Percentiles rank a stretch among this genome's conserved stretches.
phyloP scores from a whole-genome alignment of 2,113 vertebrate genomes.

The Corythaixoides concolor region DNA sequence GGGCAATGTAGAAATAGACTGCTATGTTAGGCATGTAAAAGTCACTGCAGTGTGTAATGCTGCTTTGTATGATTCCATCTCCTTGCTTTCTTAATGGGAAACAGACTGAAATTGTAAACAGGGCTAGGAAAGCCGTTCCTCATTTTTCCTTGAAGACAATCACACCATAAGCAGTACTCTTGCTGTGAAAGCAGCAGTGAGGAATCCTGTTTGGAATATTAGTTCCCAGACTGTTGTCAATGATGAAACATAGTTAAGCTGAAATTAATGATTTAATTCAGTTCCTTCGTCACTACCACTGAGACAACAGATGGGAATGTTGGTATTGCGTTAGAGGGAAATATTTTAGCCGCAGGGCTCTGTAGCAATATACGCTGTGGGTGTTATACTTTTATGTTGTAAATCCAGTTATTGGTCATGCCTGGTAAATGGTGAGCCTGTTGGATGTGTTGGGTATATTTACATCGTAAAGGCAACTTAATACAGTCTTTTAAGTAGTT shows the following conservation, averaged over 20 bases:
- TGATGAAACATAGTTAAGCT: constrained; percentile 61
- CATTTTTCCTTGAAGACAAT: background rate
- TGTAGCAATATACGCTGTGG: background rate
- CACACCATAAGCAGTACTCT: rapidly evolving
- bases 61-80: background rate
- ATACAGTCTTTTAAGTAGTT: background rate
- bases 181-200: background rate
- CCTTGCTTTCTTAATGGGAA: background rate
- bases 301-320: constrained; percentile 55
- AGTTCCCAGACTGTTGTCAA: constrained; percentile 52
- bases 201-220: background rate
- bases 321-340: constrained; percentile 7
- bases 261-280: constrained; percentile 65
- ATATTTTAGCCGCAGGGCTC: constrained; percentile 9
- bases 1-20: background rate
- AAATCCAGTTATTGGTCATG: background rate
- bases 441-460: background rate
- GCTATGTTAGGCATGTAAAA: rapidly evolving
- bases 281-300: constrained; percentile 72
- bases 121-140: background rate
- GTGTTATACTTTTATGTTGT: background rate
- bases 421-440: background rate
- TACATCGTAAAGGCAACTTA: background rate
- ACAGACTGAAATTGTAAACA: background rate
- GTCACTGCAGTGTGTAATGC: background rate